Base-by-base conservation (phyloP, 2,888 invertebrate species). In the Temnothorax ravouxi region DNA sequence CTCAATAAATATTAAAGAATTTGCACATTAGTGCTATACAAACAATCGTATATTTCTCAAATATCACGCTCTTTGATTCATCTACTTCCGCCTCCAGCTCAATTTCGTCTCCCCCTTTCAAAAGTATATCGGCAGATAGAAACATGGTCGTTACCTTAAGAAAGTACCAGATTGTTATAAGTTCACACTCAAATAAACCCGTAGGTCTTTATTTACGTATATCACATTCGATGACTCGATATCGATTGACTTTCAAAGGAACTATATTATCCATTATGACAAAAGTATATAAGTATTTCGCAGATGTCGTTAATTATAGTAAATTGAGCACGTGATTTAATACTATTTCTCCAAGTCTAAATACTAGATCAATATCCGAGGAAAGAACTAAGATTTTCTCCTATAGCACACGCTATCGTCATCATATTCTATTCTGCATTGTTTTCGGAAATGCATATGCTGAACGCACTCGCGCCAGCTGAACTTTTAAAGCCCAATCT, bases 401-500 rank as follows among this genome's bases (percentile, higher is more conserved):
- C 18, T 4, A 0, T 21, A 41, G 6, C 0, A 9, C 59, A 59
- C n/a, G 11, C 21, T 44, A 44, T 1, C n/a, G 3, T 56, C n/a
- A 8, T 29, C 21, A 2, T 67, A 29, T 54, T 71, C n/a, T 71
- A 15, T 38, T 15, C 21, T 15, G 54, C 71, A 72, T 38, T 88
- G 18, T 59, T 59, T 86, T 77, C 86, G 81, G 56, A 80, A 85
- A 50, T 54, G 69, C 8, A 50, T 61, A 50, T 61, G 29, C 52
- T 54, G 18, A 72, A 72, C 25, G 38, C 56, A 25, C 54, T 77
- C 82, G 52, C 64, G 77, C 59, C 83, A 76, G 67, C 75, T 77
- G 74, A 64, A 85, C 89, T 77, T 86, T 86, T 61, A 75, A 84
- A 84, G 81, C 74, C 83, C 89, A 86, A 89, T 89, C 89, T 89